Percentiles rank a stretch among this genome's conserved stretches.
phyloP scores from a whole-genome alignment of 2,888 invertebrate genomes.

The Heliconius sara region DNA sequence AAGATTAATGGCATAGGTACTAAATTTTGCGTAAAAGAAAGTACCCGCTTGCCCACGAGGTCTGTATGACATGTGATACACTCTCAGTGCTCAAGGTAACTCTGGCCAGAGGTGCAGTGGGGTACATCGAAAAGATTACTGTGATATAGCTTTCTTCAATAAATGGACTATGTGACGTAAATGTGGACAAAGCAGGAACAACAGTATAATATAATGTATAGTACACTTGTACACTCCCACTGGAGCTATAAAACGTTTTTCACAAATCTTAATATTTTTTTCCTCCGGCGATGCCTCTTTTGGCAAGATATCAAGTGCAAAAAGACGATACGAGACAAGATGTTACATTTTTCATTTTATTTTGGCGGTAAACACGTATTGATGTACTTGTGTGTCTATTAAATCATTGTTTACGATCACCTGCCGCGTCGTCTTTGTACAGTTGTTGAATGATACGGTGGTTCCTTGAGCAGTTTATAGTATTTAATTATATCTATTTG shows the following conservation, averaged over 20 bases:
- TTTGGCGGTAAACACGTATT: background rate
- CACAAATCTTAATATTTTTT: background rate
- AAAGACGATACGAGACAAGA: background rate
- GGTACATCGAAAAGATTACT: too few species aligned
- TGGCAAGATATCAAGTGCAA: background rate
- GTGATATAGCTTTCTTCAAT: too few species aligned
- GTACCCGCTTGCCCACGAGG: too few species aligned
- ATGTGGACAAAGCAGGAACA: background rate
- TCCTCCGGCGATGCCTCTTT: background rate
- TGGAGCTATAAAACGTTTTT: constrained; percentile 15
- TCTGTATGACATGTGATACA: too few species aligned
- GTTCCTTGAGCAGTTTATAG: background rate
- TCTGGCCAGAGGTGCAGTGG: too few species aligned
- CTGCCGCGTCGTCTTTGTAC: background rate
- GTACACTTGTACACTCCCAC: background rate
- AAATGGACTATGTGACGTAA: too few species aligned
- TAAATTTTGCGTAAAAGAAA: too few species aligned
- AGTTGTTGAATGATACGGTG: background rate
- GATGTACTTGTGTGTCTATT: background rate
- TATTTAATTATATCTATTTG: background rate
- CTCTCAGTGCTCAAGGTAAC: too few species aligned
- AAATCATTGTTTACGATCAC: background rate
- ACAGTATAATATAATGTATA: background rate
- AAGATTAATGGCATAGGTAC: too few species aligned
- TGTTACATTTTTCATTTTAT: too few species aligned